phyloP scores from a whole-genome alignment of 2,113 vertebrate genomes.

The Orthochromis indermauri region DNA sequence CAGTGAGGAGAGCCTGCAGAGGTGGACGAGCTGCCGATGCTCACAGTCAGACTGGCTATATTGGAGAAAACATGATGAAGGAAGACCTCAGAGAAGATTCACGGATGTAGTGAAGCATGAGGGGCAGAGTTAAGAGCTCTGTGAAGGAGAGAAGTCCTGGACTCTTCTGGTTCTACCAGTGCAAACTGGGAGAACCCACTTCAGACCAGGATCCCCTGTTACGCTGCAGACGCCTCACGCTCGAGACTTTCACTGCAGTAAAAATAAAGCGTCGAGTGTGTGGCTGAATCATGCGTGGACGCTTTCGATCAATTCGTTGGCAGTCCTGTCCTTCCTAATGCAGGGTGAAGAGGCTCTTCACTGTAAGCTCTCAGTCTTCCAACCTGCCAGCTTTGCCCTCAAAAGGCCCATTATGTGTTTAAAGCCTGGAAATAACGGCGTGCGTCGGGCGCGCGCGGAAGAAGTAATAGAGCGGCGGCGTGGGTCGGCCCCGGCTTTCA shows the following conservation, averaged over 20 bases:
- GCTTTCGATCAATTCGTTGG: background rate
- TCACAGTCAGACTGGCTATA: background rate
- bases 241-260: background rate
- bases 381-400: slow-evolving; percentile 38
- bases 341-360: slow-evolving; percentile 38
- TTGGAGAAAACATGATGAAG: background rate
- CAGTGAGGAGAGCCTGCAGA: background rate
- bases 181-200: background rate
- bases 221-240: background rate
- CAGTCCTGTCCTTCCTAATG: slow-evolving; percentile 20
- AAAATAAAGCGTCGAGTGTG: background rate
- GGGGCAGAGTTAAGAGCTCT: background rate
- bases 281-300: background rate
- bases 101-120: accelerated
- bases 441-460: slow-evolving; percentile 6
- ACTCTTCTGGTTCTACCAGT: background rate
- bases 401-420: slow-evolving; percentile 48
- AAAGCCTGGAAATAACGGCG: slow-evolving; percentile 31
- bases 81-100: background rate
- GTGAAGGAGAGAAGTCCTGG: background rate
- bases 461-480: slow-evolving; percentile 11
- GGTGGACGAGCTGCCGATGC: background rate
- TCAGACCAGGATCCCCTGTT: background rate
- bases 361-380: slow-evolving; percentile 18
- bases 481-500: background rate